Evolutionary conservation across 1,140 invertebrate species (phyloP).

Genomic region (Nephotettix cincticeps): DNA sequence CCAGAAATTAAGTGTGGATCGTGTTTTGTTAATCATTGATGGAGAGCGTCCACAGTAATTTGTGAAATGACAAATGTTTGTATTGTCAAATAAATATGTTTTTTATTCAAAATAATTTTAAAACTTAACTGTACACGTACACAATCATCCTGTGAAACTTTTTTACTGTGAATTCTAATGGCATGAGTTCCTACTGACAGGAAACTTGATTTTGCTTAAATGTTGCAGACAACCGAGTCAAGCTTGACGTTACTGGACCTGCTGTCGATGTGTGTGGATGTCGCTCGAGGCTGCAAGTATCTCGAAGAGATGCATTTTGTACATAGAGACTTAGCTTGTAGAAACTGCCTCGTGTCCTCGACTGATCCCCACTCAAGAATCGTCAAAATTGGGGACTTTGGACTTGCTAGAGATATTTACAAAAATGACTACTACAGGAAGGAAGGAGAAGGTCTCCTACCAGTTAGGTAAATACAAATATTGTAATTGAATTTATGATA

Average conservation of each 20-base stretch:
- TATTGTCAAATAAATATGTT: too few species aligned
- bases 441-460: conserved; percentile 74
- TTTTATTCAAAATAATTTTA: too few species aligned
- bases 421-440: conserved; percentile 96
- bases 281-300: conserved; percentile 89
- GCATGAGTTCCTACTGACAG: too few species aligned
- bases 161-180: too few species aligned
- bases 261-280: conserved; percentile 90
- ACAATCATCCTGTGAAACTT: too few species aligned
- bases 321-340: conserved; percentile 91
- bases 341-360: conserved; percentile 88
- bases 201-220: conserved; percentile 29
- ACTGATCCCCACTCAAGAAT: conserved; percentile 66
- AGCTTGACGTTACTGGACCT: conserved; percentile 78
- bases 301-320: conserved; percentile 95
- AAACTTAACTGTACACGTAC: too few species aligned
- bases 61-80: too few species aligned
- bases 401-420: conserved; percentile 91
- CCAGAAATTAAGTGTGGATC: too few species aligned
- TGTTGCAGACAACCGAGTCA: conserved; percentile 50
- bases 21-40: too few species aligned
- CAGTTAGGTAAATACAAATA: conserved; percentile 53
- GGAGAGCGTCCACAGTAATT: too few species aligned
- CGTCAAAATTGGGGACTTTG: conserved; percentile 97
- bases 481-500: too few species aligned